phyloP scores from a whole-genome alignment of 2,113 vertebrate genomes.

The Plectropomus leopardus region DNA sequence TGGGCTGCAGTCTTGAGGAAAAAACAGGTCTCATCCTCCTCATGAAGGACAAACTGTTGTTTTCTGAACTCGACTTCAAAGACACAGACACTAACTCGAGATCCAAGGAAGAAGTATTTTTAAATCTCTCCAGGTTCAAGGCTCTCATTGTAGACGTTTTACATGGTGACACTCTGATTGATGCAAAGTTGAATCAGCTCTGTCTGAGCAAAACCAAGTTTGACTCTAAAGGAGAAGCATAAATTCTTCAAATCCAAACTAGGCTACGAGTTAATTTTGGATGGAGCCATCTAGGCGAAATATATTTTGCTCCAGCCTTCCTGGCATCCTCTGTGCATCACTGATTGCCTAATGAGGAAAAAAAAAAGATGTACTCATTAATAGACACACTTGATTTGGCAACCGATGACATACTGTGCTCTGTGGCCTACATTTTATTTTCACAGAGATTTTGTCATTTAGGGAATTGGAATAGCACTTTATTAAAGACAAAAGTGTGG shows the following conservation, averaged over 20 bases:
- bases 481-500: conserved; percentile 33
- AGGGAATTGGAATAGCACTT: conserved; percentile 30
- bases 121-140: conserved; percentile 49
- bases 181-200: conserved; percentile 18
- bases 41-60: conserved; percentile 58
- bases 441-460: conserved; percentile 21
- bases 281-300: conserved; percentile 60
- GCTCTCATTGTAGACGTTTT: conserved; percentile 7
- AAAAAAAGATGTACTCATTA: conserved; percentile 55
- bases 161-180: conserved; percentile 6
- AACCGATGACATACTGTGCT: conserved; percentile 58
- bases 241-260: conserved; percentile 60
- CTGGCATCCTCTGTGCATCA: conserved; percentile 42
- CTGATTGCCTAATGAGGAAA: conserved; percentile 52
- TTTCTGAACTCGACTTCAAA: conserved; percentile 67
- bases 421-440: conserved; percentile 73
- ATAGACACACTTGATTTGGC: conserved; percentile 73
- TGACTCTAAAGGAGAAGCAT: conserved; percentile 36
- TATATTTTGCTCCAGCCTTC: conserved; percentile 52
- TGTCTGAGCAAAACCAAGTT: conserved; percentile 6
- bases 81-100: conserved; percentile 10
- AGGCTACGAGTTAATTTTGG: conserved; percentile 72
- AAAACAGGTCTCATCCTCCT: conserved; percentile 39
- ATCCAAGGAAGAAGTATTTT: conserved; percentile 62
- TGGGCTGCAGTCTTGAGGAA: conserved; percentile 28